Conservation (phyloP, 2,113 vertebrate species). For the Clarias gariepinus region DNA sequence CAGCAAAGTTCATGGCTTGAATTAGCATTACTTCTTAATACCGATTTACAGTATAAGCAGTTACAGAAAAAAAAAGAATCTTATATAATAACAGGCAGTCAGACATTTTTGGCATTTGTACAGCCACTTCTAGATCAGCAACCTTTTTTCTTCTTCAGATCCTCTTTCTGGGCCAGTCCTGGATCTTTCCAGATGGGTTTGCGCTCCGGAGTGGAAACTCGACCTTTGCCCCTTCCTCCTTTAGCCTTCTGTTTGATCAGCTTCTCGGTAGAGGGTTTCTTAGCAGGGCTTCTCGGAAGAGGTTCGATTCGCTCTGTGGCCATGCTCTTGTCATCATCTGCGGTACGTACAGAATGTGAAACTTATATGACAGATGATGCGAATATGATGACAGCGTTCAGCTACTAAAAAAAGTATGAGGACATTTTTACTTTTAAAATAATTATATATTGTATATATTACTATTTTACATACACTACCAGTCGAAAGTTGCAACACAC, state of each 20-base stretch:
- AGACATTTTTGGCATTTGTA: neutral
- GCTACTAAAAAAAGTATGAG: neutral
- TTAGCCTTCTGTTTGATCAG: constrained; percentile 85
- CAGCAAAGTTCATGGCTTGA: neutral
- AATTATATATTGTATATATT: neutral
- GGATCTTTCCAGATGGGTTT: constrained; percentile 92
- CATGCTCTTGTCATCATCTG: constrained; percentile 97
- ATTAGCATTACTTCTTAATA: neutral
- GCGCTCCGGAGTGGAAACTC: constrained; percentile 93
- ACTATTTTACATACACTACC: neutral
- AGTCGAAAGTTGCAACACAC: too few relatives aligned
- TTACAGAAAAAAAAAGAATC: constrained; percentile 26
- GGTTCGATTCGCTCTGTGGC: constrained; percentile 91
- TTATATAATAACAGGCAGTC: neutral
- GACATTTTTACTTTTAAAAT: neutral
- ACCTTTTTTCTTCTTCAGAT: constrained; percentile 99
- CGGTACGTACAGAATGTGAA: constrained; percentile 72
- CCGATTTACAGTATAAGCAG: neutral
- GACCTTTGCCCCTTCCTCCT: constrained; percentile 83
- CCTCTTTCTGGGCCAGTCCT: constrained; percentile 89
- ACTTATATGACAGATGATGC: constrained; percentile 48
- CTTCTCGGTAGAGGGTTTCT: constrained; percentile 75
- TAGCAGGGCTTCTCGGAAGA: constrained; percentile 83
- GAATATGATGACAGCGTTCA: constrained; percentile 1
- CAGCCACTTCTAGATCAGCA: constrained; percentile 61